Evolutionary conservation across 2,113 vertebrate species (phyloP).

Genomic region (Neolamprologus sp.): DNA sequence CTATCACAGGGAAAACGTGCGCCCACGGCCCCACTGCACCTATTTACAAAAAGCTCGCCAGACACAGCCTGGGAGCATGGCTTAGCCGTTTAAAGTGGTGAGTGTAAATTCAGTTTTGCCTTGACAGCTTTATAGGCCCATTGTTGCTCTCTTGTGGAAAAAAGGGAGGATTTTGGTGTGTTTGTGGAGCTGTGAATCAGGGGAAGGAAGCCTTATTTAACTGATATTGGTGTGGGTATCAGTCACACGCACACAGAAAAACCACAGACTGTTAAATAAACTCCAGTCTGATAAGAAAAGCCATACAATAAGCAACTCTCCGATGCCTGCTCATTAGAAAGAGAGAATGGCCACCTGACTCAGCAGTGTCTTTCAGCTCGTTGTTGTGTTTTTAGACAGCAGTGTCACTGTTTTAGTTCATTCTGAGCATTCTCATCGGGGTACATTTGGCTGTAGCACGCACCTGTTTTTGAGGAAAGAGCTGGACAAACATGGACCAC

Average conservation of each 20-base stretch:
- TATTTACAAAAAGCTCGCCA: background rate
- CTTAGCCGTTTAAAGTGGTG: slow-evolving; percentile 36
- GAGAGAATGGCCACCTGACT: background rate
- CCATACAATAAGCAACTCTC: background rate
- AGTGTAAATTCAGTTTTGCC: slow-evolving; percentile 45
- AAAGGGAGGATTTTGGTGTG: slow-evolving; percentile 31
- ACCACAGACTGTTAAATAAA: slow-evolving; percentile 2
- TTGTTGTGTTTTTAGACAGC: background rate
- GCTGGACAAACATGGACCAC: background rate
- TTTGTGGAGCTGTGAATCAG: slow-evolving; percentile 52
- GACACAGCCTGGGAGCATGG: slow-evolving; percentile 6
- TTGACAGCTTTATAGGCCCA: slow-evolving; percentile 64
- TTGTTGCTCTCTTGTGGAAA: slow-evolving; percentile 55
- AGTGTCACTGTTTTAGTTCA: background rate
- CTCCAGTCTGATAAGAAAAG: background rate
- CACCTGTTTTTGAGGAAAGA: background rate
- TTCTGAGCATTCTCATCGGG: background rate
- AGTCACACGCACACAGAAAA: background rate
- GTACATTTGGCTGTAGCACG: background rate
- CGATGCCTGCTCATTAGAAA: background rate
- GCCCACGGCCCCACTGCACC: background rate
- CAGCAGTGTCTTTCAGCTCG: background rate
- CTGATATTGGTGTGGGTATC: slow-evolving; percentile 20
- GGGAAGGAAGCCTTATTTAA: slow-evolving; percentile 44
- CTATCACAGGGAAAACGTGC: background rate